These are phyloP conservation scores for Pongo abelii DNA, from an alignment of 2,113 vertebrate genomes.

Conservation along the genomic window DNA sequence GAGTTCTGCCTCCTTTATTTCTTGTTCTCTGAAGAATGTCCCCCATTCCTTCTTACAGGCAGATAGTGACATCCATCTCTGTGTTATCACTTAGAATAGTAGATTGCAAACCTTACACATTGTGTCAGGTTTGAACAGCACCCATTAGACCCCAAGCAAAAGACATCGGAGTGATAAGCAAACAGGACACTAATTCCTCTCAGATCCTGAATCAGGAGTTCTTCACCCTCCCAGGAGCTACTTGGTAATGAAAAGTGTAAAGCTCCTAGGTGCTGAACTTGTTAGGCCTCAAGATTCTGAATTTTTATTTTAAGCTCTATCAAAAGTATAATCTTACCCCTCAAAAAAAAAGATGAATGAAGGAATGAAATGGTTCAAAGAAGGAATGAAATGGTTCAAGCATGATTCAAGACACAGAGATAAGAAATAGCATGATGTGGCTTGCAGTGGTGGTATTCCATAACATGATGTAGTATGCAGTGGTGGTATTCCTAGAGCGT, in stretches of 20 bases:
- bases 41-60: background rate
- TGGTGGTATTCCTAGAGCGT: background rate
- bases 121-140: background rate
- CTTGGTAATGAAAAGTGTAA: background rate
- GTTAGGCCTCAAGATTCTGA: background rate
- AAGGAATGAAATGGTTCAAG: background rate
- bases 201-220: background rate
- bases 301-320: background rate
- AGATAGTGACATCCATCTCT: background rate
- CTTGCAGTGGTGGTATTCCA: background rate
- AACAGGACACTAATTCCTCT: background rate
- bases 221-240: background rate
- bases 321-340: background rate
- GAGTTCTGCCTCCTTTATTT: background rate
- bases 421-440: background rate
- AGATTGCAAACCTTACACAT: background rate
- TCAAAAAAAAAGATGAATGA: background rate
- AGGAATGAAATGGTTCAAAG: background rate
- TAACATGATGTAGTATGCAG: too few species aligned
- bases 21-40: background rate
- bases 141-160: background rate
- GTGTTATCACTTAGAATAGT: background rate
- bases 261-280: background rate
- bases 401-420: background rate
- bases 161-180: background rate